phyloP scores from a whole-genome alignment of 1,140 invertebrate species.

The Idris sp. region DNA sequence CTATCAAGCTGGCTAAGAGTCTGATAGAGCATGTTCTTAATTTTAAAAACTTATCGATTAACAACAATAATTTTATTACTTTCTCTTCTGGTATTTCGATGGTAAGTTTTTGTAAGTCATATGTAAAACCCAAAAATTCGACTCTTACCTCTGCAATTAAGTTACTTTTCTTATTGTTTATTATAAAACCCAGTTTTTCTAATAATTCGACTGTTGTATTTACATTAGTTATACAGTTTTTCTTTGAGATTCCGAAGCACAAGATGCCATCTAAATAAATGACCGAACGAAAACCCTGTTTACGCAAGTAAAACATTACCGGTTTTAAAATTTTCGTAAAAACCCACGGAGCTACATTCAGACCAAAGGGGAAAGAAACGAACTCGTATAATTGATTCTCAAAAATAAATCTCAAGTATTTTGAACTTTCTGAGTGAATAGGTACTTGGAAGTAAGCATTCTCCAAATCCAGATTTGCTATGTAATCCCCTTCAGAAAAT shows the following conservation, averaged over 20 bases:
- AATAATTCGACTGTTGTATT: not conserved
- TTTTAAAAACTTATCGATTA: too few relatives aligned
- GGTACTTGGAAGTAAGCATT: not conserved
- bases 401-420: too few relatives aligned
- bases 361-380: not conserved
- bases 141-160: not conserved
- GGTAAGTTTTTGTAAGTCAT: too few relatives aligned
- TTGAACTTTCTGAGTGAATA: too few relatives aligned
- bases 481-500: not conserved
- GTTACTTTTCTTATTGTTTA: not conserved
- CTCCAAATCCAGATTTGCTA: not conserved
- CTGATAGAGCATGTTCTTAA: too few relatives aligned
- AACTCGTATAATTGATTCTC: slow-evolving; percentile 1
- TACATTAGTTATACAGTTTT: not conserved
- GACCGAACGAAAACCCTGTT: slow-evolving; percentile 2
- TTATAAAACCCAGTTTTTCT: too few relatives aligned
- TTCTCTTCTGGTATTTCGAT: too few relatives aligned
- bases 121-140: slow-evolving; percentile 4
- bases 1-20: too few relatives aligned
- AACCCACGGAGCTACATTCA: slow-evolving; percentile 1
- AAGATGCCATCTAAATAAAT: slow-evolving; percentile 12
- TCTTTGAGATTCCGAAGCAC: not conserved
- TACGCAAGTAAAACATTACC: slow-evolving; percentile 1
- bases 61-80: too few relatives aligned
- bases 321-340: slow-evolving; percentile 3